A percentile compares a stretch with the other conserved stretches of the same genome.
Evolutionary conservation across 2,797 vertebrate species (phyloP).

Genomic region (Falco biarmicus): DNA sequence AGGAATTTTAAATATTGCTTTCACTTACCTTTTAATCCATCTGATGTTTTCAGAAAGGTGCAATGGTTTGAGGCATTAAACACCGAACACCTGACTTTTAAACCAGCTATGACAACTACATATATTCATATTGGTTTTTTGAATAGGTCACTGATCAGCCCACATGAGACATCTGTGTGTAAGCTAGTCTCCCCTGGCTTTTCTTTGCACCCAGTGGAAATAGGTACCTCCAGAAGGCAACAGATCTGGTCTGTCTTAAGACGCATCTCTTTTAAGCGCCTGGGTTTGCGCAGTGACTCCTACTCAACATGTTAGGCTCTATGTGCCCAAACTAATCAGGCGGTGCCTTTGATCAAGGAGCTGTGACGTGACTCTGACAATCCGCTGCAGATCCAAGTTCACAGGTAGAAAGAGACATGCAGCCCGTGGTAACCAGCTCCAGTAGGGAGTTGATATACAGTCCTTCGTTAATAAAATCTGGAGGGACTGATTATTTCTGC

Average conservation of each 20-base stretch:
- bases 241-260: not conserved
- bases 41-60: not conserved
- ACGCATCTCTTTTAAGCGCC: not conserved
- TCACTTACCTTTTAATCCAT: not conserved
- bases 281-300: not conserved
- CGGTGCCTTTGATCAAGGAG: not conserved
- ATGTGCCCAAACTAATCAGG: not conserved
- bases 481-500: not conserved
- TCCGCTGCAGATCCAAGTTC: not conserved
- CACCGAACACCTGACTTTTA: accelerated
- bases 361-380: not conserved
- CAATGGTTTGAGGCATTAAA: not conserved
- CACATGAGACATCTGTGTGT: not conserved
- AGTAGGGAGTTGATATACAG: not conserved
- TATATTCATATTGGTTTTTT: not conserved
- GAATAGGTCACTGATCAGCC: not conserved
- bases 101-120: not conserved
- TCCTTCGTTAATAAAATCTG: not conserved
- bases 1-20: not conserved
- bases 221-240: not conserved
- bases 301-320: not conserved
- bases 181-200: not conserved
- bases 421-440: not conserved
- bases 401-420: not conserved
- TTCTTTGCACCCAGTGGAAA: not conserved